Percentiles rank a stretch among this genome's conserved stretches.
These are phyloP conservation scores for Murina feae DNA, from an alignment of 2,113 vertebrate species.

Conservation along the genomic window DNA sequence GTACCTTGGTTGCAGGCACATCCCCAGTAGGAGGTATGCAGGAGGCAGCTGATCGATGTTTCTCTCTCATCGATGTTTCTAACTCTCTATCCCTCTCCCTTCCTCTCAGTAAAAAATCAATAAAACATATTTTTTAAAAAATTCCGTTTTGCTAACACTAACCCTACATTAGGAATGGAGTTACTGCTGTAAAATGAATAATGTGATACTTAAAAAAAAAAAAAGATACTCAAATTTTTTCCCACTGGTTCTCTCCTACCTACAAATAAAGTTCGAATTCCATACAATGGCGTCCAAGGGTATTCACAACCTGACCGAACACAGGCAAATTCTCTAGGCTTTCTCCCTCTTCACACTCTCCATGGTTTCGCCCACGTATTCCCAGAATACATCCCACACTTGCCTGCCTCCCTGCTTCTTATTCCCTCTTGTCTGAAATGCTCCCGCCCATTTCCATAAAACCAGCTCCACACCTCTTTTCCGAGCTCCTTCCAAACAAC, in stretches of 20 bases:
- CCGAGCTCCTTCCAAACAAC: neutral
- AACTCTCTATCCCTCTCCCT: no score
- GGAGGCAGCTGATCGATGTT: no score
- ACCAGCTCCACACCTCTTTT: neutral
- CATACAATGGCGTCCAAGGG: neutral
- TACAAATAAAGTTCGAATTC: neutral
- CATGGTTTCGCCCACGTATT: neutral
- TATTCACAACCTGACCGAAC: neutral
- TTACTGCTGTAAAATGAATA: slow-evolving; percentile 14
- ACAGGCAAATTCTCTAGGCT: neutral
- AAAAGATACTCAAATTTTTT: neutral
- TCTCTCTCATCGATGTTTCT: no score
- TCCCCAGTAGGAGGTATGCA: no score
- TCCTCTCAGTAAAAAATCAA: no score
- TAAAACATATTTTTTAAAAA: no score
- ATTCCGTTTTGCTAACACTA: neutral
- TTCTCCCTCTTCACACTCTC: neutral
- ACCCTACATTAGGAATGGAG: neutral
- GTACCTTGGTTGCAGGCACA: no score
- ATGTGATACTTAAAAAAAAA: neutral
- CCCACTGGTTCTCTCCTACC: neutral
- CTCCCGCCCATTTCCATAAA: neutral
- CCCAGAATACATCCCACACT: neutral
- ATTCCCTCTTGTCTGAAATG: neutral
- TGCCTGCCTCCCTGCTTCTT: neutral